Conservation (phyloP, 2,888 invertebrate genomes). For the Ennomos fuscantarius region DNA sequence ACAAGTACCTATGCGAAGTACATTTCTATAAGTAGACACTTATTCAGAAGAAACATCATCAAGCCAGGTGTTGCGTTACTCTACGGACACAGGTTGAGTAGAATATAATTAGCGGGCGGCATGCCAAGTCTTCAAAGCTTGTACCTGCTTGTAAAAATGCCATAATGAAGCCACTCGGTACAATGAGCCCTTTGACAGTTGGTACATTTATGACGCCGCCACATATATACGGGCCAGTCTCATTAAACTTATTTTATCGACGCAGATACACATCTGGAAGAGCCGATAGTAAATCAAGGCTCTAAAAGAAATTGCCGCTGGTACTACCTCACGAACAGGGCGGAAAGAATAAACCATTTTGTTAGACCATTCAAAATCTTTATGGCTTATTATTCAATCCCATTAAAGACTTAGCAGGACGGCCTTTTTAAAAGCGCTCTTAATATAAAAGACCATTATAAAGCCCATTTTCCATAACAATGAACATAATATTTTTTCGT, state of each 20-base stretch:
- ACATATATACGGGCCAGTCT: conserved; percentile 75
- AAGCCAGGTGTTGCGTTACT: conserved; percentile 49
- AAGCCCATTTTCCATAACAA: conserved; percentile 77
- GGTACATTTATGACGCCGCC: conserved; percentile 82
- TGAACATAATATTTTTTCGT: conserved; percentile 72
- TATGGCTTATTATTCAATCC: conserved; percentile 81
- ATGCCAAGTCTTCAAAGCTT: conserved; percentile 74
- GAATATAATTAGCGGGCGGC: conserved; percentile 83
- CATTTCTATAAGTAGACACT: conserved; percentile 5
- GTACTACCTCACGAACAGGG: conserved; percentile 64
- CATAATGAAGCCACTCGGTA: conserved; percentile 80
- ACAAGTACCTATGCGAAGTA: neutral
- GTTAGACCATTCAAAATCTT: conserved; percentile 78
- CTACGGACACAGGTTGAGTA: conserved; percentile 66
- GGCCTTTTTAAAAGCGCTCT: conserved; percentile 72
- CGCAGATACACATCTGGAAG: conserved; percentile 71
- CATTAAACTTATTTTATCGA: conserved; percentile 83
- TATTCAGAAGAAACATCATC: conserved; percentile 42
- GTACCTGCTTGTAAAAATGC: conserved; percentile 84
- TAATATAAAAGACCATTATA: conserved; percentile 78
- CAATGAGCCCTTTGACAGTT: conserved; percentile 83
- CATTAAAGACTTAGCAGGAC: conserved; percentile 77
- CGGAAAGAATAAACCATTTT: conserved; percentile 76
- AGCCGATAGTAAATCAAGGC: conserved; percentile 72
- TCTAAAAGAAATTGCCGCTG: conserved; percentile 65